These are phyloP conservation scores for Onychomys leucogaster DNA, from an alignment of 2,797 vertebrate genomes.

Conservation along the genomic window DNA sequence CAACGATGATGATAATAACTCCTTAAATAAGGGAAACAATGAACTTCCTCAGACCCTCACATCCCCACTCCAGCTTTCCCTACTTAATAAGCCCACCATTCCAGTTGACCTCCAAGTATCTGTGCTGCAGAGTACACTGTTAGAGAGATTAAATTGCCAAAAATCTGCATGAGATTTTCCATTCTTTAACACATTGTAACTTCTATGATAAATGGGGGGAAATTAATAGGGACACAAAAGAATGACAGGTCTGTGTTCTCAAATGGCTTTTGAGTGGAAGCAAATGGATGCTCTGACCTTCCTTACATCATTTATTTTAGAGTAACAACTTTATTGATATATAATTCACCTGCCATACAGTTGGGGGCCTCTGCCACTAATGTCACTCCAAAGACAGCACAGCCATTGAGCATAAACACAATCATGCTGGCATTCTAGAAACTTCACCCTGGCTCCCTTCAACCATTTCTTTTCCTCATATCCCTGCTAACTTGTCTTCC, in stretches of 20 bases:
- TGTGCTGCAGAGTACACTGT: background rate
- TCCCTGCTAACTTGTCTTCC: background rate
- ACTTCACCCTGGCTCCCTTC: background rate
- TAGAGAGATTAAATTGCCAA: background rate
- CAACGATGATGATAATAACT: background rate
- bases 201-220: background rate
- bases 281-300: background rate
- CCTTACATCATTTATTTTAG: background rate
- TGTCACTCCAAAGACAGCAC: background rate
- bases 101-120: background rate
- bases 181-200: background rate
- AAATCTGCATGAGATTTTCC: background rate
- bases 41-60: background rate
- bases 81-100: background rate
- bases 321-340: background rate
- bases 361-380: background rate
- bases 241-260: background rate
- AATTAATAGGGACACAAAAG: slow-evolving; percentile 27
- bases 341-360: background rate
- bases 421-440: background rate
- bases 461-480: background rate
- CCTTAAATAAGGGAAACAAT: background rate
- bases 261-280: background rate
- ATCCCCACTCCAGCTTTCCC: background rate
- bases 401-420: background rate